These are phyloP conservation scores for Zoanthus solanderi DNA, from an alignment of 92 coral and sea anemone genomes.

Conservation along the genomic window DNA sequence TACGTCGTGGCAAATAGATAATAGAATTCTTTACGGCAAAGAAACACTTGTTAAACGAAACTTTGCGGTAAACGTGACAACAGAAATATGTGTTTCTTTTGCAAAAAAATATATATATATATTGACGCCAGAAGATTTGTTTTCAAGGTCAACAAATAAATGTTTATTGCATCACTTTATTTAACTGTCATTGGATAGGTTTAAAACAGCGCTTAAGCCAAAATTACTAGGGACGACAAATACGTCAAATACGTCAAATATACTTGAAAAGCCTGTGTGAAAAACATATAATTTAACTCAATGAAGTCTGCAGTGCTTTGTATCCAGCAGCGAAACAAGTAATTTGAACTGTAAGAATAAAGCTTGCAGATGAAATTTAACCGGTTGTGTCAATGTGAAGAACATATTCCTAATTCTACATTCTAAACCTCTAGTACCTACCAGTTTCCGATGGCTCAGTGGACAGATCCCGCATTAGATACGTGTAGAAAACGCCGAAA, in stretches of 20 bases:
- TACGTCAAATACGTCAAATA: background rate
- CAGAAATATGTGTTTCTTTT: background rate
- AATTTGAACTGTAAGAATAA: background rate
- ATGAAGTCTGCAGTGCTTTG: background rate
- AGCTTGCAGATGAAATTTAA: background rate
- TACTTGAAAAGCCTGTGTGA: background rate
- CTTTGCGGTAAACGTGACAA: background rate
- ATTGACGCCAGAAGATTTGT: slow-evolving; percentile 34
- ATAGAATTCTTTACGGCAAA: background rate
- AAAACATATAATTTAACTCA: background rate
- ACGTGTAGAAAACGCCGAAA: slow-evolving; percentile 80
- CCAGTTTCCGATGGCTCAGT: slow-evolving; percentile 78
- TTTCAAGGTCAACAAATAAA: background rate
- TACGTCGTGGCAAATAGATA: background rate
- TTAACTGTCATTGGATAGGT: slow-evolving; percentile 33
- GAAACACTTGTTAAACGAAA: background rate
- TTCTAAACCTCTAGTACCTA: slow-evolving; percentile 1
- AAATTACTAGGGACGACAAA: background rate
- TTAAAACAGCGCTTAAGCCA: slow-evolving; percentile 6
- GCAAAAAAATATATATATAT: background rate
- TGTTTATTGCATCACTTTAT: slow-evolving; percentile 32
- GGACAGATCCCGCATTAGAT: slow-evolving; percentile 74
- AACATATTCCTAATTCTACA: background rate
- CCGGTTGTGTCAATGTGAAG: background rate
- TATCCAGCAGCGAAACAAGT: background rate